phyloP scores from a whole-genome alignment of 2,113 vertebrate species.

The Aramus guarauna region DNA sequence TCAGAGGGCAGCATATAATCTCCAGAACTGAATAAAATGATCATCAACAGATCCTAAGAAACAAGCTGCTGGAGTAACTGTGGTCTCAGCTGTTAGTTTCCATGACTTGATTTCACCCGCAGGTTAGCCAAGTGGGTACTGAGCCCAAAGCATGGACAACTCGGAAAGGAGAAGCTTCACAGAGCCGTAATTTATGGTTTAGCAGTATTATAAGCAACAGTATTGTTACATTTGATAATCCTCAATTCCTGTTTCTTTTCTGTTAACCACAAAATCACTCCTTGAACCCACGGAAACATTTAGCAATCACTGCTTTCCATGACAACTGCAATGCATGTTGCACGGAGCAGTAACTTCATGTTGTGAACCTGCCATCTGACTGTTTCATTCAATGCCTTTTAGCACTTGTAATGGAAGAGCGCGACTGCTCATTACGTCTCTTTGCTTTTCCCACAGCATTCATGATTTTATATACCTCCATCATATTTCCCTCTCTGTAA shows the following conservation, averaged over 20 bases:
- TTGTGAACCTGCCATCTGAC: neutral
- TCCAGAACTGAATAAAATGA: neutral
- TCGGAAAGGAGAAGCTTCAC: neutral
- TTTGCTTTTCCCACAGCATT: neutral
- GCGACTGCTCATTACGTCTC: neutral
- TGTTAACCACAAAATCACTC: neutral
- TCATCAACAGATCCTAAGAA: neutral
- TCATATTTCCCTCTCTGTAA: neutral
- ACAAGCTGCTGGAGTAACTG: neutral
- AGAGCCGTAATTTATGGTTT: neutral
- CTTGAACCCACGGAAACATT: neutral
- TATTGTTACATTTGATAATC: neutral
- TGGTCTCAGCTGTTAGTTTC: neutral
- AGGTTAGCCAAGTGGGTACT: neutral
- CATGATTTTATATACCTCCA: neutral
- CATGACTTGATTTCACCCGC: rapidly evolving
- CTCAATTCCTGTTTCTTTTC: neutral
- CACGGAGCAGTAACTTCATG: neutral
- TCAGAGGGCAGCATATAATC: neutral
- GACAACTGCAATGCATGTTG: neutral
- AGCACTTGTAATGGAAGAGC: neutral
- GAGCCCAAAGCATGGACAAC: neutral
- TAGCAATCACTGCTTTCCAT: neutral
- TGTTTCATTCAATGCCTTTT: neutral
- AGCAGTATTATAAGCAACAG: neutral